A percentile compares a stretch with the other conserved stretches of the same genome.
Evolutionary conservation across 1,140 invertebrate species (phyloP).

Genomic region (Bombyx mori): DNA sequence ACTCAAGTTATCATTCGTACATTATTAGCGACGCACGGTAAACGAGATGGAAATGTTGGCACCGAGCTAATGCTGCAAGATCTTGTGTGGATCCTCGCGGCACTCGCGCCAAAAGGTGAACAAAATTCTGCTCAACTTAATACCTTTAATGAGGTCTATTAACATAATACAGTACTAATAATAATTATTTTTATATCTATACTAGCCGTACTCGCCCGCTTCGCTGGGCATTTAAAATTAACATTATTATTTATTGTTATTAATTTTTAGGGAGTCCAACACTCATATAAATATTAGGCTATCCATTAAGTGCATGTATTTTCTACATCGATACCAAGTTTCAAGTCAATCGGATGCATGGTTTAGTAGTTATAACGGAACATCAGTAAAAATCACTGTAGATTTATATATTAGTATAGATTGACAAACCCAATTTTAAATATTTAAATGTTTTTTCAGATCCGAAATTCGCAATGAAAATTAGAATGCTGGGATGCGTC

Average conservation of each 20-base stretch:
- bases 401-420: too few species aligned
- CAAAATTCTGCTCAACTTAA: background rate
- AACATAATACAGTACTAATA: too few species aligned
- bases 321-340: too few species aligned
- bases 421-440: background rate
- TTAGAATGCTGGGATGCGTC: slow-evolving; percentile 72
- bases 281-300: too few species aligned
- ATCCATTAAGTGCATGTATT: too few species aligned
- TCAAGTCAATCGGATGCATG: too few species aligned
- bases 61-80: slow-evolving; percentile 57
- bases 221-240: slow-evolving; percentile 12
- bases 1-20: slow-evolving; percentile 49
- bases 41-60: slow-evolving; percentile 53
- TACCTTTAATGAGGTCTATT: too few species aligned
- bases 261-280: too few species aligned
- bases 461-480: slow-evolving; percentile 75
- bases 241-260: background rate
- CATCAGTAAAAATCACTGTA: too few species aligned
- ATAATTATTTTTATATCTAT: too few species aligned
- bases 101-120: slow-evolving; percentile 53
- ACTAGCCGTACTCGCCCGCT: too few species aligned
- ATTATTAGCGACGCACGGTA: slow-evolving; percentile 43
- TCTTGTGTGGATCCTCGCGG: slow-evolving; percentile 56
- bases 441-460: slow-evolving; percentile 61
- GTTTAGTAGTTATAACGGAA: too few species aligned